These are phyloP conservation scores for Pseudomyrmex dendroicus DNA, from an alignment of 1,140 invertebrate genomes.

Conservation along the genomic window DNA sequence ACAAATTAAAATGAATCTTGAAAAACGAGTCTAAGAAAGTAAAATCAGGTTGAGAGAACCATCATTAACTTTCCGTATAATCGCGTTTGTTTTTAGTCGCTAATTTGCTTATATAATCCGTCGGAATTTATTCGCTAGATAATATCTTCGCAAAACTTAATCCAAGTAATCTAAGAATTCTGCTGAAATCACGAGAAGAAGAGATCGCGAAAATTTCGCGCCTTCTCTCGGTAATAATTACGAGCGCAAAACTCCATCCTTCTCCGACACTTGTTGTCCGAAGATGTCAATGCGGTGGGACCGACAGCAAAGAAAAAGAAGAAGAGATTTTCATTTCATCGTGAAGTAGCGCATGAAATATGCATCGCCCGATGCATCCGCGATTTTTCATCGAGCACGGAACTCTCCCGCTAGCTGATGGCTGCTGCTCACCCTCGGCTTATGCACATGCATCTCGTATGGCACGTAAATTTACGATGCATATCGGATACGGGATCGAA, in stretches of 20 bases:
- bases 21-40: conserved; percentile 7
- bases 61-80: conserved; percentile 19
- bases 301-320: conserved; percentile 55
- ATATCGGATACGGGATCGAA: conserved; percentile 19
- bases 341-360: conserved; percentile 75
- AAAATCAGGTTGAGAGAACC: conserved; percentile 3
- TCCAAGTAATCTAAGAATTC: conserved; percentile 53
- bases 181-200: conserved; percentile 9
- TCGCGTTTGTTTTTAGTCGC: conserved; percentile 13
- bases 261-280: conserved; percentile 6
- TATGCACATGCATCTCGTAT: conserved; percentile 39
- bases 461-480: conserved; percentile 47
- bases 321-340: conserved; percentile 74
- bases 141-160: conserved; percentile 42
- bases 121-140: conserved; percentile 8
- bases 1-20: conserved; percentile 21
- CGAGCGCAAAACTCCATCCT: not conserved
- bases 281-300: conserved; percentile 22
- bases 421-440: conserved; percentile 59
- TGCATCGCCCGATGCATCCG: conserved; percentile 73
- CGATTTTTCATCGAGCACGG: conserved; percentile 75
- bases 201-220: not conserved
- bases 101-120: conserved; percentile 20
- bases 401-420: conserved; percentile 50
- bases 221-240: conserved; percentile 39